A percentile compares a stretch with the other conserved stretches of the same genome.
Conservation (phyloP, 2,797 vertebrate genomes). For the Taenioides sp. region DNA sequence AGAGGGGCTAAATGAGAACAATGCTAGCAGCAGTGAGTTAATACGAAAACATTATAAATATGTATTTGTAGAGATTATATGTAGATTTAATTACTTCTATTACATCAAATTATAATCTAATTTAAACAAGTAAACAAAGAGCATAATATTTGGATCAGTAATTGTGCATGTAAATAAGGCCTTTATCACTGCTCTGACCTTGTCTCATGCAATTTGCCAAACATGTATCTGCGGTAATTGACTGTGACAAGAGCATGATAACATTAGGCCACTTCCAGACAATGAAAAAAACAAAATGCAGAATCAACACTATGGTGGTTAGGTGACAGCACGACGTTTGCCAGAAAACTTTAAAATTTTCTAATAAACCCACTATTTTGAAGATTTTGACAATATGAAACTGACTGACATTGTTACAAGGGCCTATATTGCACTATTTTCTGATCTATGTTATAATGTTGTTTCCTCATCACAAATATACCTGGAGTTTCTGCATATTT, state of each 20-base stretch:
- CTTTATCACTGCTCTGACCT: slow-evolving; percentile 77
- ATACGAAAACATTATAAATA: slow-evolving; percentile 20
- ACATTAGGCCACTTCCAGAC: slow-evolving; percentile 46
- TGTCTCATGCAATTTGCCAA: slow-evolving; percentile 20
- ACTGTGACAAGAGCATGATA: slow-evolving; percentile 41
- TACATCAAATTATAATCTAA: background rate
- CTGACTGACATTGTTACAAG: no score
- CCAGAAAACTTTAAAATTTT: background rate
- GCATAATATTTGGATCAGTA: slow-evolving; percentile 37
- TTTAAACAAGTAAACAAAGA: slow-evolving; percentile 50
- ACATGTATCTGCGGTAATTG: slow-evolving; percentile 49
- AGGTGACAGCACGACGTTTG: slow-evolving; percentile 34
- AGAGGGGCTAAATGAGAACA: slow-evolving; percentile 1
- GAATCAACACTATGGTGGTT: slow-evolving; percentile 36
- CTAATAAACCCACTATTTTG: no score
- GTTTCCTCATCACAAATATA: no score
- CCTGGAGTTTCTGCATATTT: no score
- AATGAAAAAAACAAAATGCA: slow-evolving; percentile 45
- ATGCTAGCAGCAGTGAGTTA: slow-evolving; percentile 26
- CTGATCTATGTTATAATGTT: no score
- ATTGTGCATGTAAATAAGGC: slow-evolving; percentile 36
- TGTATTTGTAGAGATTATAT: slow-evolving; percentile 35
- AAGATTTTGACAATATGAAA: no score
- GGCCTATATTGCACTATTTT: no score
- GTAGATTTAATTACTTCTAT: slow-evolving; percentile 6